Evolutionary conservation across 2,888 invertebrate species (phyloP).

Genomic region (Scelioninae gen. 2): DNA sequence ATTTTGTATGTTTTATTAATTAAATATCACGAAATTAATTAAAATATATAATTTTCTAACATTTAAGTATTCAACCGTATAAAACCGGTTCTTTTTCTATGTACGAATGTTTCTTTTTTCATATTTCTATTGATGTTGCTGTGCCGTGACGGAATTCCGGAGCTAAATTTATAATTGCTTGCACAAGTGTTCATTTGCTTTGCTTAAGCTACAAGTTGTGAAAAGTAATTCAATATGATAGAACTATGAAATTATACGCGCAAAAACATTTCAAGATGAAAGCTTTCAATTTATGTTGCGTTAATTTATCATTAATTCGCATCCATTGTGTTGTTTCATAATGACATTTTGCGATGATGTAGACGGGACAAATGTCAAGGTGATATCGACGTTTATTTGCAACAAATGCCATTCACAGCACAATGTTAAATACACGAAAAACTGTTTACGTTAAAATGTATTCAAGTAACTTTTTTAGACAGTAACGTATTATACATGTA

Average conservation of each 20-base stretch:
- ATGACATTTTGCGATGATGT: no score
- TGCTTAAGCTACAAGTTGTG: slow-evolving; percentile 14
- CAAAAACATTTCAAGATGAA: slow-evolving; percentile 12
- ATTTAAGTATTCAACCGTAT: no score
- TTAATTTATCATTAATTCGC: slow-evolving; percentile 11
- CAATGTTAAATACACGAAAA: no score
- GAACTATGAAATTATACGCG: slow-evolving; percentile 27
- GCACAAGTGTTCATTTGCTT: slow-evolving; percentile 47
- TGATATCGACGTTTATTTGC: neutral
- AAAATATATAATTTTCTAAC: no score
- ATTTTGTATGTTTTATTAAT: no score
- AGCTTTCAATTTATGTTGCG: slow-evolving; percentile 7
- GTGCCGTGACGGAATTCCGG: slow-evolving; percentile 71
- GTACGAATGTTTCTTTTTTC: slow-evolving; percentile 60
- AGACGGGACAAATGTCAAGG: neutral
- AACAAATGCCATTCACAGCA: slow-evolving; percentile 3
- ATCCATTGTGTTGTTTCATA: slow-evolving; percentile 1
- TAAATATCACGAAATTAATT: no score
- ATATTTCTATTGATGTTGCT: slow-evolving; percentile 65
- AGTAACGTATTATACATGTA: no score
- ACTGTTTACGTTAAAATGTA: no score
- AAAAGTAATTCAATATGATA: slow-evolving; percentile 29
- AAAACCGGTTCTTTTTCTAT: no score
- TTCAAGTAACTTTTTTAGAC: no score
- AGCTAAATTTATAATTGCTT: slow-evolving; percentile 70